Evolutionary conservation across 2,113 vertebrate species (phyloP).

Genomic region (Platichthys stellatus): DNA sequence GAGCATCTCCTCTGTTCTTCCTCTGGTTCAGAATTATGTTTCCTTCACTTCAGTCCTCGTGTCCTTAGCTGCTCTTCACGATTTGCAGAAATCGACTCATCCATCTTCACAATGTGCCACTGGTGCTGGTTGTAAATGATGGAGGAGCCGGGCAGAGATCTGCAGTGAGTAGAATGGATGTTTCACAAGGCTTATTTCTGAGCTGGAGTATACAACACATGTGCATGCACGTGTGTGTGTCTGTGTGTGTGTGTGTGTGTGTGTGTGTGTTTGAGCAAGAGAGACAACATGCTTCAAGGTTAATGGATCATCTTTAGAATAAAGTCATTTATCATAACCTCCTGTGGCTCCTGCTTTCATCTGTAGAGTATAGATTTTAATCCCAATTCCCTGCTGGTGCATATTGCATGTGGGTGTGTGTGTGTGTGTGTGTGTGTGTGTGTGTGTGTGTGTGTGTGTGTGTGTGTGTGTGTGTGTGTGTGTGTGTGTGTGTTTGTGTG

Average conservation of each 20-base stretch:
- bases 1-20: neutral
- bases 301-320: slow-evolving; percentile 29
- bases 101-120: slow-evolving; percentile 41
- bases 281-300: slow-evolving; percentile 11
- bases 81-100: slow-evolving; percentile 34
- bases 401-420: slow-evolving; percentile 6
- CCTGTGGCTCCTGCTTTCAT: slow-evolving; percentile 7
- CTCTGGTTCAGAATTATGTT: neutral
- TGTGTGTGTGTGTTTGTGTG: too few species aligned
- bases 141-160: slow-evolving; percentile 35
- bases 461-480: too few species aligned
- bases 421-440: too few species aligned
- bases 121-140: slow-evolving; percentile 33
- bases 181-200: slow-evolving; percentile 34
- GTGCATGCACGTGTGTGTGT: neutral
- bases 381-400: slow-evolving; percentile 10
- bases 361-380: slow-evolving; percentile 40
- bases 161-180: slow-evolving; percentile 40
- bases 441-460: slow-evolving; percentile 23
- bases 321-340: slow-evolving; percentile 26
- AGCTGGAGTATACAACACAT: slow-evolving; percentile 2
- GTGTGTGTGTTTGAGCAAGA: neutral
- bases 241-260: neutral
- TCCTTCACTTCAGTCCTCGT: neutral
- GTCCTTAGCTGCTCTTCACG: slow-evolving; percentile 13